Percentiles rank a stretch among this genome's conserved stretches.
phyloP scores from a whole-genome alignment of 2,888 invertebrate genomes.

The Netelia melanura region DNA sequence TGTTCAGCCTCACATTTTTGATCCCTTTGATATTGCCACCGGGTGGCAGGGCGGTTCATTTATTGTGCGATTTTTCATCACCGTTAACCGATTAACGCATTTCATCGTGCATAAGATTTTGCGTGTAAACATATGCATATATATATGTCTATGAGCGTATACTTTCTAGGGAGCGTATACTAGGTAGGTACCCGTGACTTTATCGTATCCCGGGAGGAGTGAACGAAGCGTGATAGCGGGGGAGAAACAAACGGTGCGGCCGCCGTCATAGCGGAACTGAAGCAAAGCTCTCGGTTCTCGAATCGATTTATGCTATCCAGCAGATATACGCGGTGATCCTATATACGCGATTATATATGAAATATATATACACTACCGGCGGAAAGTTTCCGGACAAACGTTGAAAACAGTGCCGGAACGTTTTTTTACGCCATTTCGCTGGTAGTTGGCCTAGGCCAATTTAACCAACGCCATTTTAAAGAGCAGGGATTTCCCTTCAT shows the following conservation, averaged over 20 bases:
- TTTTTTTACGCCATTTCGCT: no score
- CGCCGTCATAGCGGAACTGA: constrained; percentile 22
- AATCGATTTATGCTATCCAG: constrained; percentile 39
- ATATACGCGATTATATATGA: not conserved
- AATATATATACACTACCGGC: no score
- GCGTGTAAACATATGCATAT: constrained; percentile 1
- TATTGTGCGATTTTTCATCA: constrained; percentile 8
- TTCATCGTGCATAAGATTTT: constrained; percentile 49
- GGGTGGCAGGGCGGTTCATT: not conserved
- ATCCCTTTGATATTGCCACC: constrained; percentile 12
- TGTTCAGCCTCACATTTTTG: constrained; percentile 6
- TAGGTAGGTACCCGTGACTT: not conserved
- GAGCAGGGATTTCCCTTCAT: no score
- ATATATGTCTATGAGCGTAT: not conserved
- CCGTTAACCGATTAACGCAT: constrained; percentile 66
- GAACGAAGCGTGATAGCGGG: constrained; percentile 31
- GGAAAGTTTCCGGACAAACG: no score
- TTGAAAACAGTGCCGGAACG: no score
- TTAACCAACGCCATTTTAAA: no score
- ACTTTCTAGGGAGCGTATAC: no score
- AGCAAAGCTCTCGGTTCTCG: constrained; percentile 30
- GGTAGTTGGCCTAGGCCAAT: no score
- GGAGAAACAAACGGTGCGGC: not conserved
- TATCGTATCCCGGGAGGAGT: not conserved
- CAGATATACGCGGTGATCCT: not conserved